Conservation (phyloP, 2,797 vertebrate species). For the Mormyrus hasselquistii region DNA sequence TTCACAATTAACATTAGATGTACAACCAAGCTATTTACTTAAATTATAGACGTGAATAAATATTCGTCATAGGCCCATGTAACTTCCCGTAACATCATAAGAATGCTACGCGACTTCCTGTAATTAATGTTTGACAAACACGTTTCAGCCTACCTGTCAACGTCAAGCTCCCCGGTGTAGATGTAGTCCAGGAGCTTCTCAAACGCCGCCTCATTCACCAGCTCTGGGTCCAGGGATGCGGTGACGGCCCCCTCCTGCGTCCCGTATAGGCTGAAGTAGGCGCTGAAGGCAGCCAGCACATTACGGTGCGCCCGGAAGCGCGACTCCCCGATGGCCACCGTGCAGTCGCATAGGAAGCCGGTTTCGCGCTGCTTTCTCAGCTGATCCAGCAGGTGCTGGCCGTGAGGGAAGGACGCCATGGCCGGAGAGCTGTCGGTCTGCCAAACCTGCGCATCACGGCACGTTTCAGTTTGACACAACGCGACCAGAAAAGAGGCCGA, state of each 20-base stretch:
- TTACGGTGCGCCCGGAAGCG: slow-evolving; percentile 89
- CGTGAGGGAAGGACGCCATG: slow-evolving; percentile 72
- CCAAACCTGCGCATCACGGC: not conserved
- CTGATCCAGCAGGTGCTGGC: slow-evolving; percentile 81
- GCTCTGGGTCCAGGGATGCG: slow-evolving; percentile 79
- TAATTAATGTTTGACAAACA: not conserved
- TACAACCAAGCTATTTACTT: not conserved
- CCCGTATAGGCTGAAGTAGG: slow-evolving; percentile 78
- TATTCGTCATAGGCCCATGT: not conserved
- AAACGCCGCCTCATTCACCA: slow-evolving; percentile 80
- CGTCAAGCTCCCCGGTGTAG: slow-evolving; percentile 85
- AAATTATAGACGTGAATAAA: not conserved
- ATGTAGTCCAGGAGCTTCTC: slow-evolving; percentile 89
- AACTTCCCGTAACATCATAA: not conserved
- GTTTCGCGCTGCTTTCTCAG: slow-evolving; percentile 82
- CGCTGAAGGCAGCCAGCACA: slow-evolving; percentile 89
- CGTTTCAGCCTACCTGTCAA: slow-evolving; percentile 71
- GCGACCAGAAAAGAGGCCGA: not conserved
- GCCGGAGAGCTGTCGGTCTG: slow-evolving; percentile 26
- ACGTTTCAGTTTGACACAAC: not conserved
- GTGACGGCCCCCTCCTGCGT: slow-evolving; percentile 58
- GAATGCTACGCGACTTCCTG: not conserved
- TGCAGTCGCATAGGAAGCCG: slow-evolving; percentile 88
- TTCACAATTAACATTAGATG: not conserved
- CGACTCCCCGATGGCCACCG: slow-evolving; percentile 79